These are phyloP conservation scores for Drosophila leonis DNA, from an alignment of 2,888 invertebrate genomes.

Conservation along the genomic window DNA sequence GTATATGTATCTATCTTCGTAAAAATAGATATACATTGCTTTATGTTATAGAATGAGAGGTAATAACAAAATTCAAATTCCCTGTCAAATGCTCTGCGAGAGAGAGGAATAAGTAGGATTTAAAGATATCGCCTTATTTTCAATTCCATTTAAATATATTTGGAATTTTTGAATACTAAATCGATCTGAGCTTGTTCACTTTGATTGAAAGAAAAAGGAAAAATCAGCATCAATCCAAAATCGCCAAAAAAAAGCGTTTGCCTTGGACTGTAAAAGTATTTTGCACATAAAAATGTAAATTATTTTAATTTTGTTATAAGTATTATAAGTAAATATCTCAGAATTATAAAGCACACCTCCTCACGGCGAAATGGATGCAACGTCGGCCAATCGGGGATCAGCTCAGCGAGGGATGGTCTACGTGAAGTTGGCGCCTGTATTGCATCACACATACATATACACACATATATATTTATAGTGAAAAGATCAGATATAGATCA, in stretches of 20 bases:
- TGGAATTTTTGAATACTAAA: conserved; percentile 3
- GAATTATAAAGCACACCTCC: conserved; percentile 88
- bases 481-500: conserved; percentile 15
- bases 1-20: not conserved
- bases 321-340: conserved; percentile 22
- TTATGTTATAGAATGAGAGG: not conserved
- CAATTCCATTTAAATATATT: not conserved
- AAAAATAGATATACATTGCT: not conserved
- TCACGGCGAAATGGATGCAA: conserved; percentile 86
- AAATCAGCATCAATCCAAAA: conserved; percentile 27
- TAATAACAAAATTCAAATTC: conserved; percentile 41
- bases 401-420: conserved; percentile 96
- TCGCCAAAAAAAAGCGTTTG: conserved; percentile 52
- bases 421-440: conserved; percentile 87
- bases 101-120: not conserved
- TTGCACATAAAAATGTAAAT: conserved; percentile 18
- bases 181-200: not conserved
- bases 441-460: conserved; percentile 39
- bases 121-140: conserved; percentile 8
- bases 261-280: conserved; percentile 20
- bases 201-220: conserved; percentile 8
- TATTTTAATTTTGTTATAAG: conserved; percentile 9
- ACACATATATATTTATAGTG: conserved; percentile 27
- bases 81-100: conserved; percentile 4
- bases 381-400: conserved; percentile 98